Conservation (phyloP, 2,888 invertebrate species). For the Amitus sp. region DNA sequence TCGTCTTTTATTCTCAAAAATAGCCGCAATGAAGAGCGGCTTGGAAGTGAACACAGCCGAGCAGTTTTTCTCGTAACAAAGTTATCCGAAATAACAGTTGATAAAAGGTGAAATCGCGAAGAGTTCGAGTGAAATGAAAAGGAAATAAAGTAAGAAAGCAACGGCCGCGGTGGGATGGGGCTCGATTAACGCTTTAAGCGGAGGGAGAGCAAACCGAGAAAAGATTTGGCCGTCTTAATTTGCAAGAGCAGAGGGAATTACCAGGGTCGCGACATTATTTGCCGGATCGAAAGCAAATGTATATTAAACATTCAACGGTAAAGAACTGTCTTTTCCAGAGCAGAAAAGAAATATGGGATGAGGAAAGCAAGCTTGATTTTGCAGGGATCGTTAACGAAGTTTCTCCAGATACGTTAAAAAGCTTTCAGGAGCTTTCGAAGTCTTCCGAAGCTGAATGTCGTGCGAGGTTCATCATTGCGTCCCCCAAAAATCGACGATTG, state of each 20-base stretch:
- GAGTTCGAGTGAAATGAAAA: constrained; percentile 31
- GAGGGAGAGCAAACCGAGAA: constrained; percentile 1
- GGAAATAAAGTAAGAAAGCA: constrained; percentile 28
- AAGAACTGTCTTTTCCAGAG: constrained; percentile 15
- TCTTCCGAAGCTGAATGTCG: constrained; percentile 44
- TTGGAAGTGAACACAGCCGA: no score
- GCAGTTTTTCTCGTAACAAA: constrained; percentile 32
- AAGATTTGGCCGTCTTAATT: constrained; percentile 35
- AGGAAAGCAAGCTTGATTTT: constrained; percentile 27
- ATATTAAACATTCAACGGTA: constrained; percentile 34
- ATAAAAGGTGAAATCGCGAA: constrained; percentile 33
- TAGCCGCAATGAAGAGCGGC: not conserved
- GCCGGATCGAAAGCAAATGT: constrained; percentile 36
- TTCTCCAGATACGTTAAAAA: constrained; percentile 57
- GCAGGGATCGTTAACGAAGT: constrained; percentile 54
- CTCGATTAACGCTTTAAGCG: constrained; percentile 33
- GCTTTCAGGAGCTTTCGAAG: constrained; percentile 56
- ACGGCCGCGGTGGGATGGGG: constrained; percentile 14
- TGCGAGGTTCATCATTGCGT: constrained; percentile 43
- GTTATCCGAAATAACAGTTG: constrained; percentile 36
- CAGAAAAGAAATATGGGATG: constrained; percentile 21
- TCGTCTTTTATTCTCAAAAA: not conserved
- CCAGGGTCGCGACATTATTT: constrained; percentile 32
- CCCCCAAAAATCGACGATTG: constrained; percentile 33
- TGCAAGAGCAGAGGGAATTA: constrained; percentile 28